A percentile compares a stretch with the other conserved stretches of the same genome.
Evolutionary conservation across 2,888 invertebrate species (phyloP).

Genomic region (Cryptus viduatorius): DNA sequence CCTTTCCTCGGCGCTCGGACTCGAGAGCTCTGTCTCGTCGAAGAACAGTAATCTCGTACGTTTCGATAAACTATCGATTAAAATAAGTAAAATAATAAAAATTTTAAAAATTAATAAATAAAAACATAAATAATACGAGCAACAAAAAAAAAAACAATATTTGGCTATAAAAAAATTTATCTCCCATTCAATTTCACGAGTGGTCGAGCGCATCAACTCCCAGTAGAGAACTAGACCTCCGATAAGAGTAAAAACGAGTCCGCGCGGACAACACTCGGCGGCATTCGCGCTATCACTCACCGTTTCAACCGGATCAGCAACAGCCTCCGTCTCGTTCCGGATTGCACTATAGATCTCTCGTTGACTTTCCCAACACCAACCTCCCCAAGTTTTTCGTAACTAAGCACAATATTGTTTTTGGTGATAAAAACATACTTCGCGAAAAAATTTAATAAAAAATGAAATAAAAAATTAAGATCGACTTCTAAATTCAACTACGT

Average conservation of each 20-base stretch:
- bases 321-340: conserved; percentile 34
- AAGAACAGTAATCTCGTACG: conserved; percentile 45
- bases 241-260: conserved; percentile 14
- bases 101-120: not conserved
- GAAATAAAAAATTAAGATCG: not conserved
- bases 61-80: not conserved
- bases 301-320: conserved; percentile 51
- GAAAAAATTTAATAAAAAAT: not conserved
- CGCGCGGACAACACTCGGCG: conserved; percentile 34
- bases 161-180: not conserved
- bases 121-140: not conserved
- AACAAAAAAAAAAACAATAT: not conserved
- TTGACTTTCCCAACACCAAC: not conserved
- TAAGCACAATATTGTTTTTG: not conserved
- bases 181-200: conserved; percentile 45
- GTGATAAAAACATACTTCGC: not conserved
- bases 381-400: not conserved
- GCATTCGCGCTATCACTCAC: conserved; percentile 37
- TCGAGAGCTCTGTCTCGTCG: not conserved
- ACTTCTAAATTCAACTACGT: not conserved
- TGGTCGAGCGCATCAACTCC: conserved; percentile 12
- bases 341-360: not conserved
- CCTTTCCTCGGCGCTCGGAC: not conserved
- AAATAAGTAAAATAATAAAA: not conserved
- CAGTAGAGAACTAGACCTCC: not conserved